Base-by-base conservation (phyloP, 2,113 vertebrate genomes). In the Prolemur simus region DNA sequence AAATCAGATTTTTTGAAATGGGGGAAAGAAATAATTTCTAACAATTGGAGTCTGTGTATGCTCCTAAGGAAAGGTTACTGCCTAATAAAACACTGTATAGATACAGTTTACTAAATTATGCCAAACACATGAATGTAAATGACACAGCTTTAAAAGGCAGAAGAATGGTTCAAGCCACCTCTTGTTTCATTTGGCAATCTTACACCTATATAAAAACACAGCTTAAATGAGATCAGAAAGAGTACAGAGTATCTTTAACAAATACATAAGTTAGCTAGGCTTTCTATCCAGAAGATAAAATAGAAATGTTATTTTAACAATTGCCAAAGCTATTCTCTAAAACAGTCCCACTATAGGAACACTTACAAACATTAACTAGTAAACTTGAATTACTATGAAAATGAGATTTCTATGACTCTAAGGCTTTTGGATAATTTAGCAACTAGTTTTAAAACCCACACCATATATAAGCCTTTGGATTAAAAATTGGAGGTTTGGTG, bases 121-220 rank as follows among this genome's bases (percentile, higher is more conserved):
- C 14, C 39, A 77, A 93, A 91, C 37, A 91, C 8, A 78, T 47
- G 89, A 91, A 89, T 49, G 25, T 64, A 94, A 96, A 95, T 39
- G 34, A 63, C 27, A 76, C 10, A 80, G 66, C 52, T 91, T 95
- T 96, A 86, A 81, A 92, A 88, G 66, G 58, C 11, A 85, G 64
- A 23, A 85, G 73, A 87, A 56, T 32, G 13, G 25, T 37, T 64
- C n/a, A 47, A 87, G 8, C 1, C 34, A 92, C 23, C 32, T 39
- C 20, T 87, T 39, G 17, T 56, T 87, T 78, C 32, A 95, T 58
- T 25, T 74, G 71, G 66, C 63, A 93, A 77, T 3, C 32, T 91
- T 76, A 80, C 2, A 39, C 37, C 49, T 85, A 80, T 6, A 60
- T 4, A 94, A 47, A 95, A 11, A 89, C 25, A 88, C 2, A 76